These are phyloP conservation scores for Lampris megalopsis DNA, from an alignment of 2,113 vertebrate species.

Conservation along the genomic window DNA sequence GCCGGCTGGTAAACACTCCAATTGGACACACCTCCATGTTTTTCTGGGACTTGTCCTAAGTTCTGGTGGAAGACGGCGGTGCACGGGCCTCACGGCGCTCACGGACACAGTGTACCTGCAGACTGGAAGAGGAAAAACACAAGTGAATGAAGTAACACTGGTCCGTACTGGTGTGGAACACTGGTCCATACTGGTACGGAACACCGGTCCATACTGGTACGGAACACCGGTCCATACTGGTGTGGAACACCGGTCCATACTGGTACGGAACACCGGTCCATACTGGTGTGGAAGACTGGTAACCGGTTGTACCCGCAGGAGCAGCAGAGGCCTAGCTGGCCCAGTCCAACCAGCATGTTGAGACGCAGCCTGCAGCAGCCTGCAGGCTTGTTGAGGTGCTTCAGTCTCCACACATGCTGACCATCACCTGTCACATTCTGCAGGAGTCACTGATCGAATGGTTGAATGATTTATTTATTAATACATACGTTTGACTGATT, in stretches of 20 bases:
- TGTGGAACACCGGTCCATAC: too few species aligned
- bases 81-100: constrained; percentile 91
- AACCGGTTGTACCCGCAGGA: constrained; percentile 86
- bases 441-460: neutral
- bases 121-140: constrained; percentile 80
- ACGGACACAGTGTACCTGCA: constrained; percentile 94
- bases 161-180: neutral
- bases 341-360: constrained; percentile 95
- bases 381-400: constrained; percentile 96
- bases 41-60: constrained; percentile 95
- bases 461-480: constrained; percentile 3
- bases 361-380: constrained; percentile 94
- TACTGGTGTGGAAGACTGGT: neutral
- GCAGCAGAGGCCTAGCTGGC: constrained; percentile 95
- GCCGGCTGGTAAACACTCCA: constrained; percentile 68
- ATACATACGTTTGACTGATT: too few species aligned
- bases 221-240: too few species aligned
- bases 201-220: too few species aligned
- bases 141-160: neutral
- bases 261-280: neutral
- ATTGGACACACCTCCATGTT: constrained; percentile 89
- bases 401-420: constrained; percentile 95
- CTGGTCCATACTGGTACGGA: too few species aligned
- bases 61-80: constrained; percentile 93
- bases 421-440: constrained; percentile 97